Evolutionary conservation across 35 echinoderm and acorn worm species (phyloP).

Genomic region (Patiria miniata): DNA sequence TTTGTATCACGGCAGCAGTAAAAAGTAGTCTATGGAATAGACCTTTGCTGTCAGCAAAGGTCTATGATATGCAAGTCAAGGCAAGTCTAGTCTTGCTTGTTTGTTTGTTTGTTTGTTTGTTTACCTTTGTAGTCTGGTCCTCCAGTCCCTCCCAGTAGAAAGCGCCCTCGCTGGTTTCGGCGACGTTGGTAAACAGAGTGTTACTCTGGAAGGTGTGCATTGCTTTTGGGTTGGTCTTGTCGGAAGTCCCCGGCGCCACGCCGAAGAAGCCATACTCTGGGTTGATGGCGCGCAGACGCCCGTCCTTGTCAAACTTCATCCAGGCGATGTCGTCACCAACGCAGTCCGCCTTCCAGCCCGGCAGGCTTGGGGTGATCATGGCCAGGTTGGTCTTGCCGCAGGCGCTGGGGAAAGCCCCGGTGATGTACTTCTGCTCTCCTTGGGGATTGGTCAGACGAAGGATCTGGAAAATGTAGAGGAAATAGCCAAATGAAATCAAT

Average conservation of each 20-base stretch:
- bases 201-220: conserved; percentile 84
- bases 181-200: conserved; percentile 96
- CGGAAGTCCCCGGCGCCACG: conserved; percentile 95
- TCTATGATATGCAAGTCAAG: no score
- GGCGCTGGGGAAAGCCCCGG: conserved; percentile 96
- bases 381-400: conserved; percentile 98
- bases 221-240: conserved; percentile 92
- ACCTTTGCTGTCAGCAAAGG: no score
- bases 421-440: conserved; percentile 87
- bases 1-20: no score
- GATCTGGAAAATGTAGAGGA: conserved; percentile 61
- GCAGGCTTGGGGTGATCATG: conserved; percentile 93
- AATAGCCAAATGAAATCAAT: background rate
- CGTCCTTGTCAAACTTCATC: conserved; percentile 98
- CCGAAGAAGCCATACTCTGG: conserved; percentile 96
- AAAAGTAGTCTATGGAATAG: no score
- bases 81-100: no score
- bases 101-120: no score
- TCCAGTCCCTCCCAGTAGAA: conserved; percentile 98
- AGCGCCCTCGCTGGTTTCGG: conserved; percentile 77
- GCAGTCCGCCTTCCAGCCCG: conserved; percentile 97
- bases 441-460: conserved; percentile 94
- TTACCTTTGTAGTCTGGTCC: conserved; percentile 79
- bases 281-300: conserved; percentile 92
- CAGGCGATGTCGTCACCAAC: conserved; percentile 98